Evolutionary conservation across 2,888 invertebrate species (phyloP), one percentile per base, ranked within the genome.

Genomic region (Tetranychus truncatus): DNA sequence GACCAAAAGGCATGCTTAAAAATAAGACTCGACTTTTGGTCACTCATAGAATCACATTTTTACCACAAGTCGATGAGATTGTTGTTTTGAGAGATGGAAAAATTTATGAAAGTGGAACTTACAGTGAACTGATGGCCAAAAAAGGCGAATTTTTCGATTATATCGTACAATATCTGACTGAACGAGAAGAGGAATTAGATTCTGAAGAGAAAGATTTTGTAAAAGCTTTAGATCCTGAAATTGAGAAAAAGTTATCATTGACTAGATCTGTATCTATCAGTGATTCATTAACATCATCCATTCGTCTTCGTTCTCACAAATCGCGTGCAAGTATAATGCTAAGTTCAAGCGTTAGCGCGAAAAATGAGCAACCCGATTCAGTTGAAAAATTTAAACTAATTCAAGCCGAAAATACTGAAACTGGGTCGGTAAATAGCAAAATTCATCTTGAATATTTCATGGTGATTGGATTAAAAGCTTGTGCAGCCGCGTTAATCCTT

Each of bases 11-110:
- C 15, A 69, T 86, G 4, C 80, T 86, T 7, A 80, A 81, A 75
- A 79, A 82, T 65, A 85, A 87, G 85, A 95, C 96, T 0, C 87
- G 96, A 77, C 84, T 99, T 72, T 86, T 97, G 80, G 96, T 97
- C 44, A 99, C 97, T 0, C 96, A 99, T 83, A 91, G 92, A 78
- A 89, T 97, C 75, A 91, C 93, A 11, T 95, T 91, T 84, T 86
- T 97, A 79, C 91, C 94, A 0, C 88, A 91, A 81, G 91, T 91
- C 1, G 92, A 97, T 84, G 86, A 90, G 80, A 93, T 99, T 79
- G 84, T 95, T 78, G 96, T 97, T 4, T 83, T 99, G 80, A 89
- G 89, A 80, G 87, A 91, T 80, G 97, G 96, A 0, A 86, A 87
- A 80, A 87, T 97, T 21, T 90, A 91, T 0, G 97, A 97, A 83